Conservation (phyloP, 2,113 vertebrate species). For the Triplophysa siluroides region DNA sequence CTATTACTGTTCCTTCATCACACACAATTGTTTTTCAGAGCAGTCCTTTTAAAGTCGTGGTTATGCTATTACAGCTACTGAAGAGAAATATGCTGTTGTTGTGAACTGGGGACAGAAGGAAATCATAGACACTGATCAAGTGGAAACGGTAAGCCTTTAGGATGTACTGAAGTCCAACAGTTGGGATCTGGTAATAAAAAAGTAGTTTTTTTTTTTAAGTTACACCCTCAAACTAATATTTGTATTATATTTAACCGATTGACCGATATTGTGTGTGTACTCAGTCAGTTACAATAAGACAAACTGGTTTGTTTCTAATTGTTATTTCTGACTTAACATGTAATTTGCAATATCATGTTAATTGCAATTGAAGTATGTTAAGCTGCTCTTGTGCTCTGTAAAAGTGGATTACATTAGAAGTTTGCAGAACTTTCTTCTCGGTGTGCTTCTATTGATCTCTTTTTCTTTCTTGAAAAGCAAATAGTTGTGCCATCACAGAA, state of each 20-base stretch:
- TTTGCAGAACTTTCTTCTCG: background rate
- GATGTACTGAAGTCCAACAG: too few species aligned
- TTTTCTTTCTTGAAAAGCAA: slow-evolving; percentile 20
- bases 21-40: background rate
- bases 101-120: background rate
- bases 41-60: background rate
- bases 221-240: too few species aligned
- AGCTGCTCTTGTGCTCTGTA: too few species aligned
- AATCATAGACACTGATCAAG: background rate
- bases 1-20: background rate
- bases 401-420: background rate
- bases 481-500: background rate
- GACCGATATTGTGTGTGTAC: too few species aligned
- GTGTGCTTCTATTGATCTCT: background rate
- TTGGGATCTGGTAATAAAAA: too few species aligned
- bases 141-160: background rate
- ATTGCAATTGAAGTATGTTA: too few species aligned
- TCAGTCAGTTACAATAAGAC: too few species aligned
- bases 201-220: too few species aligned
- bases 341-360: too few species aligned
- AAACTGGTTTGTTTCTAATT: too few species aligned
- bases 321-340: too few species aligned
- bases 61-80: slow-evolving; percentile 5
- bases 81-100: background rate
- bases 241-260: too few species aligned